Conservation (phyloP, 2,113 vertebrate genomes). For the Megaceryle torquata region DNA sequence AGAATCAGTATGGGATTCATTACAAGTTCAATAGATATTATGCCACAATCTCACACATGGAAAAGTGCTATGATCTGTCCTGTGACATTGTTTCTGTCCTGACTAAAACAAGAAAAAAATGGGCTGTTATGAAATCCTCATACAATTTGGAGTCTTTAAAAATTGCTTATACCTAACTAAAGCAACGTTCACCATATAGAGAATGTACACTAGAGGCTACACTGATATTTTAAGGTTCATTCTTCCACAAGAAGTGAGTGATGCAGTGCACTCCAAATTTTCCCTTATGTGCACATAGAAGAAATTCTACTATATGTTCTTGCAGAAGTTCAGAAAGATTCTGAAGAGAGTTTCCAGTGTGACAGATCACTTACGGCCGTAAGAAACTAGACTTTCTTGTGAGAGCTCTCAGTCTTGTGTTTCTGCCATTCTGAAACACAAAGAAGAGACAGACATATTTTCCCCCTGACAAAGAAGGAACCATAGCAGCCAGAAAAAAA, state of each 20-base stretch:
- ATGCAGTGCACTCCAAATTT: not conserved
- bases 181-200: not conserved
- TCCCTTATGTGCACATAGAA: not conserved
- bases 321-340: not conserved
- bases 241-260: not conserved
- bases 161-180: not conserved
- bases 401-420: not conserved
- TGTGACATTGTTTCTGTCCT: not conserved
- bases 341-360: not conserved
- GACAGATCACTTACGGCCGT: not conserved
- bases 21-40: not conserved
- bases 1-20: not conserved
- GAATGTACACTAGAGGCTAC: not conserved
- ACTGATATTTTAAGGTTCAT: not conserved
- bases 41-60: fast-evolving
- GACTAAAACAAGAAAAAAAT: not conserved
- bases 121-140: not conserved
- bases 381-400: not conserved
- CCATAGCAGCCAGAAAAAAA: not conserved
- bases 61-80: not conserved
- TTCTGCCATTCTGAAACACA: not conserved
- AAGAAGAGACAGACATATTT: not conserved
- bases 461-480: not conserved
- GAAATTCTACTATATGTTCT: not conserved
- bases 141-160: not conserved